Evolutionary conservation across 2,113 vertebrate genomes (phyloP).

Genomic region (Urocitellus parryii): DNA sequence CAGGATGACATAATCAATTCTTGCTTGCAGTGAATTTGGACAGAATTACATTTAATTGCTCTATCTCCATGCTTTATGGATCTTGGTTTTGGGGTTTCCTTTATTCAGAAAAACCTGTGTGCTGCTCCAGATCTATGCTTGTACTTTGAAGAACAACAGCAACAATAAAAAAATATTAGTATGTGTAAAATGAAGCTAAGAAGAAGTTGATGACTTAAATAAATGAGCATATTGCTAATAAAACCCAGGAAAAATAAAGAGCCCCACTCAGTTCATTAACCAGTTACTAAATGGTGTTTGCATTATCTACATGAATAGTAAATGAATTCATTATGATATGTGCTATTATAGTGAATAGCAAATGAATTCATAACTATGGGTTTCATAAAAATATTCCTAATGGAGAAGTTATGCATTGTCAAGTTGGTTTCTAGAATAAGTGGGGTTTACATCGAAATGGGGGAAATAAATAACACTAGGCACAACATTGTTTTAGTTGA

Average conservation of each 20-base stretch:
- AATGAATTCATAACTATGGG: constrained; percentile 76
- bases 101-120: background rate
- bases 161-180: constrained; percentile 17
- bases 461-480: constrained; percentile 51
- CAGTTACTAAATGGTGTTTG: constrained; percentile 79
- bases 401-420: constrained; percentile 74
- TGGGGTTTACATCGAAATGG: constrained; percentile 35
- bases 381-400: constrained; percentile 77
- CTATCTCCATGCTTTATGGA: background rate
- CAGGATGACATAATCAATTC: background rate
- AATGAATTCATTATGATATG: constrained; percentile 78
- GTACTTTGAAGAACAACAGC: background rate
- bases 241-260: constrained; percentile 74
- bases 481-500: background rate
- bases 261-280: constrained; percentile 77
- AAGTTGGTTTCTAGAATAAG: constrained; percentile 64
- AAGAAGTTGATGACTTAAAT: constrained; percentile 73
- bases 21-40: background rate
- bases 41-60: background rate
- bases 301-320: constrained; percentile 79
- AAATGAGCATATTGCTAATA: constrained; percentile 72
- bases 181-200: constrained; percentile 20
- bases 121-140: background rate
- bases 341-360: constrained; percentile 76
- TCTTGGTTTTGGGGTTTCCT: background rate